Evolutionary conservation across 1,140 invertebrate species (phyloP), one percentile per base, ranked within the genome.

Genomic region (Condylostylus longicornis): DNA sequence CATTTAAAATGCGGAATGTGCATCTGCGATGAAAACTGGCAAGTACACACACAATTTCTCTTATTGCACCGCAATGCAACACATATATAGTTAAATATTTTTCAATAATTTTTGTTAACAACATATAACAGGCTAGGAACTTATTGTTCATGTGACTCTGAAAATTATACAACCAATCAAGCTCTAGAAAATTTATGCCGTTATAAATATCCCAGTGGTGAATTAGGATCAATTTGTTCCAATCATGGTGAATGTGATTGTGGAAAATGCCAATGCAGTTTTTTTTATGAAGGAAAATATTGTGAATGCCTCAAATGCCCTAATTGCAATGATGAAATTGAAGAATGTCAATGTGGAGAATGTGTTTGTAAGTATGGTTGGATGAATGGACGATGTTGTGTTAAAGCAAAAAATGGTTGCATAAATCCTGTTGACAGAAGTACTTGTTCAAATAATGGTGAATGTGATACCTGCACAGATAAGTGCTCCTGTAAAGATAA

Each of bases 341-440:
- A 79, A 4, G 66, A 58, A 2, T 86, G 83, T 49, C 65, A 69
- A 10, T 90, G 85, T 53, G 84, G 83, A 0, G 58, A 67, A 25
- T 91, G 87, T 58, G 57, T 67, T 1, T 91, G 87, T 53, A 63
- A 71, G 8, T 52, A 65, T 10, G 80, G 72, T 22, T 93, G 84
- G 79, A n/a, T n/a, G n/a, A n/a, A n/a, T n/a, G n/a, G n/a, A n/a
- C n/a, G n/a, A n/a, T n/a, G n/a, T n/a, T n/a, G n/a, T n/a, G n/a
- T n/a, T n/a, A n/a, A n/a, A n/a, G n/a, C n/a, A n/a, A n/a, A n/a
- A n/a, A n/a, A n/a, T n/a, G n/a, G n/a, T n/a, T n/a, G n/a, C n/a
- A n/a, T n/a, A n/a, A n/a, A n/a, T n/a, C n/a, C 47, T 18, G 52
- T 49, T 50, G 52, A 43, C 46, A 63, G 43, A 58, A 63, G 62